Conservation (phyloP, 2,888 invertebrate genomes). For the Hofmannophila pseudospretella region DNA sequence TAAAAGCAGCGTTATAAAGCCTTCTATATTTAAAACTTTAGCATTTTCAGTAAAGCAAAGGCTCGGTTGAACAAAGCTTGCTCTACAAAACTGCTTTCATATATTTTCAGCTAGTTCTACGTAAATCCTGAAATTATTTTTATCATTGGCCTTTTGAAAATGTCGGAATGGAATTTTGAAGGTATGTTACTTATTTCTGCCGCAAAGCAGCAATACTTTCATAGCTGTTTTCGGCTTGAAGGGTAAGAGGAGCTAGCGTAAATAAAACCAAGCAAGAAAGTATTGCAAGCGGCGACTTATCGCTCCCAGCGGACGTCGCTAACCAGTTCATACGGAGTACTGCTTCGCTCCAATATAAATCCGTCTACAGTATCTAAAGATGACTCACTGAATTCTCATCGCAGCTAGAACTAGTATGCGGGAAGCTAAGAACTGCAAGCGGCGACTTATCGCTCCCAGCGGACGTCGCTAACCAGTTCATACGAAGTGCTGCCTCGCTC, state of each 20-base stretch:
- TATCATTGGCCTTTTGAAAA: background rate
- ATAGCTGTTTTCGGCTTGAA: no score
- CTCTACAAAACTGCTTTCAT: background rate
- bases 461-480: background rate
- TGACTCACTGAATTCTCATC: no score
- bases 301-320: background rate
- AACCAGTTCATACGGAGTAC: background rate
- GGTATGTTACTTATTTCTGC: no score
- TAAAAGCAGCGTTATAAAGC: background rate
- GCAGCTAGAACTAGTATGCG: no score
- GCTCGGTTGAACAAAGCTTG: slow-evolving; percentile 1
- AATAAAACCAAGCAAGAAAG: no score
- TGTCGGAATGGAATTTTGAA: no score
- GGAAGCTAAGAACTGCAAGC: background rate
- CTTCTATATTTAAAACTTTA: slow-evolving; percentile 1
- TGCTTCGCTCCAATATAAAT: background rate
- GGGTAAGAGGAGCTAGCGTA: no score
- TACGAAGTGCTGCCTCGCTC: no score
- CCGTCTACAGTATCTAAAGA: no score
- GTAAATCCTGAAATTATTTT: background rate
- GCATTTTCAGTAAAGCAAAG: background rate
- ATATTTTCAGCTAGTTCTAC: background rate
- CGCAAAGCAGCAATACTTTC: no score
- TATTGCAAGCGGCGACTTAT: background rate
- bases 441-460: background rate